Evolutionary conservation across 2,888 invertebrate genomes (phyloP), one percentile per base, ranked within the genome.

Genomic region (Microctonus brassicae): DNA sequence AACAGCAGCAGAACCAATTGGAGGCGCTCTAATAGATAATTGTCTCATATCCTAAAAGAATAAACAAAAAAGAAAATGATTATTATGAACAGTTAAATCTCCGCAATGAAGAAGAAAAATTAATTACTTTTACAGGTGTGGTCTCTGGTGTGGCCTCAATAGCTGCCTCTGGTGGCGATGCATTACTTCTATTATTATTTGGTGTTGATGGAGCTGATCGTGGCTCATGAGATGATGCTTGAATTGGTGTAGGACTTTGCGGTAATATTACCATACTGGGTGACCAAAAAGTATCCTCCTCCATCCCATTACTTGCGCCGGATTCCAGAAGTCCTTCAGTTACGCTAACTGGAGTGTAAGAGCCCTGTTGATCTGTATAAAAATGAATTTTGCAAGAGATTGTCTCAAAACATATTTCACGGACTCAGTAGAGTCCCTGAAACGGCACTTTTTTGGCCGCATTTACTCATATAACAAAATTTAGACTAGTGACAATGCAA

Each of bases 101-200:
- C n/a, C n/a, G n/a, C n/a, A n/a, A n/a, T n/a, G n/a, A n/a, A n/a
- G n/a, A n/a, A n/a, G n/a, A n/a, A n/a, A n/a, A n/a, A n/a, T n/a
- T 24, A 69, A 26, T 58, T 88, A 88, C 94, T 86, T 94, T 93
- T 24, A 95, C 91, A 2, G 96, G 95, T 47, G 95, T 96, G 60
- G 95, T 95, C 89, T 96, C 95, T 0, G 96, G 96, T 6, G 95
- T 96, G 3, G 95, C 95, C 89, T 96, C 96, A 70, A 96, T 93
- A 33, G 95, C 96, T 57, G 95, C 94, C 89, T 95, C 96, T 5
- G 95, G 95, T 34, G 95, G 95, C 17, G 94, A 93, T 0, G 92
- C 91, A 39, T 92, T 92, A 33, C 82, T 85, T 70, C 84, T 84
- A 61, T 64, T 75, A 57, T 70, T 71, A 69, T 73, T 73, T 22